phyloP scores from a whole-genome alignment of 2,797 vertebrate genomes.

The Botia kubotai region DNA sequence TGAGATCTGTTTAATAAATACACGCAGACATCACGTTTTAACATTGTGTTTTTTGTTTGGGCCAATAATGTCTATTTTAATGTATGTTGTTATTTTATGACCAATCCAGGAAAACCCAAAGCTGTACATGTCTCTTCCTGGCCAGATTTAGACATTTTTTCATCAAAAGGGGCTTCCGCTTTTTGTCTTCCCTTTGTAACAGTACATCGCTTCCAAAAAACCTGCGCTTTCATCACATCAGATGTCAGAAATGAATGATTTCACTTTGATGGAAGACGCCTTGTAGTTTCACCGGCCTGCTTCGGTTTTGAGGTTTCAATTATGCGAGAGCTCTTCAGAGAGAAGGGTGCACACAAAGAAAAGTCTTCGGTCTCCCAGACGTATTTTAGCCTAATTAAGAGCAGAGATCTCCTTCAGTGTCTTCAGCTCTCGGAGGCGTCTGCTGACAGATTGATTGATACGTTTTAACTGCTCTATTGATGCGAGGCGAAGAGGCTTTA shows the following conservation, averaged over 20 bases:
- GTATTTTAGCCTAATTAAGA: conserved; percentile 59
- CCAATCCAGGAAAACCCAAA: background rate
- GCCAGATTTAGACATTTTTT: background rate
- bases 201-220: background rate
- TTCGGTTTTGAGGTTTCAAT: conserved; percentile 53
- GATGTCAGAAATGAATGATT: conserved; percentile 4
- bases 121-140: background rate
- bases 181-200: background rate
- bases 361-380: conserved; percentile 48
- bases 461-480: conserved; percentile 48
- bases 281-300: conserved; percentile 6
- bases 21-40: too few species aligned
- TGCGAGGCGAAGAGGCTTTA: conserved; percentile 44
- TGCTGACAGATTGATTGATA: conserved; percentile 54
- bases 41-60: too few species aligned
- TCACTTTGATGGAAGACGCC: background rate
- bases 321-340: conserved; percentile 53
- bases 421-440: conserved; percentile 40
- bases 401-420: conserved; percentile 43
- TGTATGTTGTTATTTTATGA: background rate
- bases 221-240: conserved; percentile 7
- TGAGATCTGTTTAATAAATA: too few species aligned
- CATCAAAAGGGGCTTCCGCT: background rate
- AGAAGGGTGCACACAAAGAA: conserved; percentile 47
- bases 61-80: background rate